phyloP scores from a whole-genome alignment of 2,113 vertebrate species.

The Conger conger region DNA sequence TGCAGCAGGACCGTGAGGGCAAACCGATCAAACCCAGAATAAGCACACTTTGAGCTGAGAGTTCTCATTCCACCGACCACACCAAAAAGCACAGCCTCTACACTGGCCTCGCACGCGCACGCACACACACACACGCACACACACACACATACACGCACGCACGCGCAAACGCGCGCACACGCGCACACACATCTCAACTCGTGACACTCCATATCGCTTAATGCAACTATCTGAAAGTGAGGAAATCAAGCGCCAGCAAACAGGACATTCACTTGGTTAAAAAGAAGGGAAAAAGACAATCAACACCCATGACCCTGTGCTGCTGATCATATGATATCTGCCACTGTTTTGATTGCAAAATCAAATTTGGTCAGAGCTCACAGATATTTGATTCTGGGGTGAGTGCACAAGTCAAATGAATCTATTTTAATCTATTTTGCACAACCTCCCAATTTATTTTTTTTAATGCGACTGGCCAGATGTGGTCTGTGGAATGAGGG shows the following conservation, averaged over 20 bases:
- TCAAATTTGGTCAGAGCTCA: background rate
- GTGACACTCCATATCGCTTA: background rate
- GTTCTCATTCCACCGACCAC: slow-evolving; percentile 34
- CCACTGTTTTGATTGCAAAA: background rate
- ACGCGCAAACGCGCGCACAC: too few species aligned
- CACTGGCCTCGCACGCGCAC: background rate
- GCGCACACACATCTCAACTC: background rate
- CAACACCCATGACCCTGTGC: background rate
- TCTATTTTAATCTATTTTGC: background rate
- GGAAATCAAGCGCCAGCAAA: background rate
- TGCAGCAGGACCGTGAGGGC: slow-evolving; percentile 60
- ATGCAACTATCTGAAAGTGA: background rate
- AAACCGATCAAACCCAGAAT: slow-evolving; percentile 49
- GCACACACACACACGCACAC: background rate
- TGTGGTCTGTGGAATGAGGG: slow-evolving; percentile 8
- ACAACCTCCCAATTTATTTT: background rate
- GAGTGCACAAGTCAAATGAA: background rate
- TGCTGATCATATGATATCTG: background rate
- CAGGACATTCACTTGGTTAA: background rate
- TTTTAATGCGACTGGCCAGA: background rate
- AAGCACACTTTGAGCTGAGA: slow-evolving; percentile 21
- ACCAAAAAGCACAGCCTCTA: slow-evolving; percentile 28
- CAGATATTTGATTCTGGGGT: background rate
- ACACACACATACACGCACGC: too few species aligned
- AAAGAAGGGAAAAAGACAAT: background rate